These are phyloP conservation scores for Autographa pulchrina DNA, from an alignment of 2,888 invertebrate species.

Conservation along the genomic window DNA sequence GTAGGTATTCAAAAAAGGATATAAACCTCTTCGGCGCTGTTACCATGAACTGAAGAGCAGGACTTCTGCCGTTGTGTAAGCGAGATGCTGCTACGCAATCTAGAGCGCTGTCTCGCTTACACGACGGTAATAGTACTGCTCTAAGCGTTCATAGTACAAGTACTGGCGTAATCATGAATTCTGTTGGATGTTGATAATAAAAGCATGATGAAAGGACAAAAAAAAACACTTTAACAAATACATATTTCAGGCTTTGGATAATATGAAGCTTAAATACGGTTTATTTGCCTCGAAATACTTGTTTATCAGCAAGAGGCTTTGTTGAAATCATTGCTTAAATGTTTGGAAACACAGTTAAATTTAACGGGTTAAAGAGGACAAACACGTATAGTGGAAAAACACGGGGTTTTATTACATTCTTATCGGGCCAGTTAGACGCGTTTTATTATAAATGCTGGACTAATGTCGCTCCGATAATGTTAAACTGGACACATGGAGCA, in stretches of 20 bases:
- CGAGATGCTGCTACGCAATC: no score
- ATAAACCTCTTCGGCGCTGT: no score
- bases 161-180: no score
- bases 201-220: no score
- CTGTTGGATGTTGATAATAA: no score
- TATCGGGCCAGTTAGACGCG: background rate
- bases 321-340: conserved; percentile 35
- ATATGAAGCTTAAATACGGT: background rate
- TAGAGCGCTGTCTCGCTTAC: no score
- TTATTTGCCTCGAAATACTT: conserved; percentile 14
- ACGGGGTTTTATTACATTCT: background rate
- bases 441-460: background rate
- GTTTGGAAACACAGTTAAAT: conserved; percentile 37
- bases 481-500: background rate
- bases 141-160: no score
- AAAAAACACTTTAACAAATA: no score
- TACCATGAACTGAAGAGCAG: no score
- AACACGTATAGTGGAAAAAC: background rate
- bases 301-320: conserved; percentile 28
- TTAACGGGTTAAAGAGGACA: conserved; percentile 25
- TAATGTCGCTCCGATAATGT: background rate
- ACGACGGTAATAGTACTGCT: no score
- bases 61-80: no score
- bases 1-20: background rate
- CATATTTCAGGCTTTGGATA: background rate